Conservation (phyloP, 1,140 invertebrate species). For the Berghia stephanieae region DNA sequence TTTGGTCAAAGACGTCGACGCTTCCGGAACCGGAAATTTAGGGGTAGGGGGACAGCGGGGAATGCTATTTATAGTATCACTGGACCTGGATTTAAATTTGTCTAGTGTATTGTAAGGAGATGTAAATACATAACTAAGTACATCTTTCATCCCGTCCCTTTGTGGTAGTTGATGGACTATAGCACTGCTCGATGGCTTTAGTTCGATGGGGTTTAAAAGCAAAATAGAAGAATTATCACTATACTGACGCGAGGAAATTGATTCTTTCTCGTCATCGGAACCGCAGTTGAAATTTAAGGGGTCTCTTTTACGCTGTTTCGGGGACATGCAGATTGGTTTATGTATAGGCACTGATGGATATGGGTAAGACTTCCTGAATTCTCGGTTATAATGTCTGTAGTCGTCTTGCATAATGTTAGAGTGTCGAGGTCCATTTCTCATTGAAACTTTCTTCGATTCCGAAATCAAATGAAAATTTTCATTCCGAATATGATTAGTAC, state of each 20-base stretch:
- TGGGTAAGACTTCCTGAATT: conserved; percentile 28
- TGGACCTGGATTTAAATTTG: conserved; percentile 50
- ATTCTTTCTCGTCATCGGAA: conserved; percentile 58
- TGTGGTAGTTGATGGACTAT: conserved; percentile 49
- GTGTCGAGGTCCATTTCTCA: conserved; percentile 24
- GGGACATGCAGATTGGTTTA: conserved; percentile 9
- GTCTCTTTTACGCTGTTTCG: conserved; percentile 10
- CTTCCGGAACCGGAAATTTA: conserved; percentile 52
- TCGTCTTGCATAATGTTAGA: background rate
- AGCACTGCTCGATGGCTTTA: conserved; percentile 49
- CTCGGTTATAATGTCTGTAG: background rate
- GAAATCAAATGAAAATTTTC: too few relatives aligned
- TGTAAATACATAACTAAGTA: conserved; percentile 37
- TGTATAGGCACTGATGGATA: conserved; percentile 22
- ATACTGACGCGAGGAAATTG: conserved; percentile 49
- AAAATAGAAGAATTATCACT: conserved; percentile 61
- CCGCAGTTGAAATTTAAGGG: conserved; percentile 37
- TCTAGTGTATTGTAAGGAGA: conserved; percentile 40
- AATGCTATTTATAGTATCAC: conserved; percentile 54
- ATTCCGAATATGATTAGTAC: too few relatives aligned
- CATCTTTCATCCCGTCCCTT: conserved; percentile 39
- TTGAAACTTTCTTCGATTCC: too few relatives aligned
- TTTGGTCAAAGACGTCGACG: conserved; percentile 52
- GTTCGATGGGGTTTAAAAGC: conserved; percentile 55
- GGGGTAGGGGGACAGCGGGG: conserved; percentile 55